phyloP scores from a whole-genome alignment of 2,888 invertebrate species.

The Chymomyza amoena region DNA sequence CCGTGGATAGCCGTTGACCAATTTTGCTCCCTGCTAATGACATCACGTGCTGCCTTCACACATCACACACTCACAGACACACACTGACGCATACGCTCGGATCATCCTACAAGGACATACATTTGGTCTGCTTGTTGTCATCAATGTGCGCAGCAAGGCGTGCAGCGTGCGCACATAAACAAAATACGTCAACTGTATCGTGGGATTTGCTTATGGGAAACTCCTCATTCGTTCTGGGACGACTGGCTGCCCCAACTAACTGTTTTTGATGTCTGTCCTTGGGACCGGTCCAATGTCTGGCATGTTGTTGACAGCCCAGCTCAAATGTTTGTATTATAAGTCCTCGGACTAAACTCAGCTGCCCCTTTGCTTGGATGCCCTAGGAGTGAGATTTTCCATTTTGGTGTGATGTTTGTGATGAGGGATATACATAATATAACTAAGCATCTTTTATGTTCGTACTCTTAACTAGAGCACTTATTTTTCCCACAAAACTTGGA shows the following conservation, averaged over 20 bases:
- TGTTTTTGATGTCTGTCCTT: slow-evolving; percentile 3
- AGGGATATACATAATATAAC: too few relatives aligned
- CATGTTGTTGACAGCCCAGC: slow-evolving; percentile 60
- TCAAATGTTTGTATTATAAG: slow-evolving; percentile 58
- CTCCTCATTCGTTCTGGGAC: not conserved
- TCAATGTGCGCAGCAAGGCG: slow-evolving; percentile 55
- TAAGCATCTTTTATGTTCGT: too few relatives aligned
- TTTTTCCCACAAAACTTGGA: too few relatives aligned
- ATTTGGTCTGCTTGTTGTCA: slow-evolving; percentile 44
- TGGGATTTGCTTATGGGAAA: slow-evolving; percentile 24
- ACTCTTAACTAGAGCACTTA: too few relatives aligned
- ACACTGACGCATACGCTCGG: not conserved
- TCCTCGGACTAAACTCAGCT: not conserved
- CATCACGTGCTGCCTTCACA: slow-evolving; percentile 60
- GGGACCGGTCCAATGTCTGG: slow-evolving; percentile 27
- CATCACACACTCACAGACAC: not conserved
- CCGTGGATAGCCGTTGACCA: not conserved
- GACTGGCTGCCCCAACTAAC: slow-evolving; percentile 4
- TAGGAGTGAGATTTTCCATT: not conserved
- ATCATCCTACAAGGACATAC: slow-evolving; percentile 21
- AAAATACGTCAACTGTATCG: slow-evolving; percentile 61
- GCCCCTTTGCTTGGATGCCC: too few relatives aligned
- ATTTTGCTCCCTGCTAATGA: slow-evolving; percentile 50
- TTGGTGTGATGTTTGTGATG: not conserved
- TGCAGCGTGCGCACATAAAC: slow-evolving; percentile 47